Conservation (phyloP, 1,140 invertebrate genomes). For the Drosophila yakuba region DNA sequence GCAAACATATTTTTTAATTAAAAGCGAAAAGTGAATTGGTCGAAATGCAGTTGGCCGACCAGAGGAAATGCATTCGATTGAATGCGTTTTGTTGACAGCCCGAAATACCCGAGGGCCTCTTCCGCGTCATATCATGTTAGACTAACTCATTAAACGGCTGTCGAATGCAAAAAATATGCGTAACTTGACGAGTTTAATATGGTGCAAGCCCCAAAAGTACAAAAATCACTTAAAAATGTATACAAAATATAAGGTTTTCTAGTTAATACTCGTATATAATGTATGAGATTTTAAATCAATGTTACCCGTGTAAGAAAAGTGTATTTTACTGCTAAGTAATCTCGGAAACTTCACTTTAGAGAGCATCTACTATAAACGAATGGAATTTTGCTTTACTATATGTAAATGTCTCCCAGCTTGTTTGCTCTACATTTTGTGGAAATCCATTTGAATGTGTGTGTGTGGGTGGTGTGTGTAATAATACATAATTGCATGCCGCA, state of each 20-base stretch:
- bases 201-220: too few species aligned
- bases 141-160: constrained; percentile 32
- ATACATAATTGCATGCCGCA: constrained; percentile 33
- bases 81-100: constrained; percentile 42
- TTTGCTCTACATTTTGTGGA: constrained; percentile 40
- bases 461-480: constrained; percentile 27
- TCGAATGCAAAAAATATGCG: constrained; percentile 12
- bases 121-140: constrained; percentile 34
- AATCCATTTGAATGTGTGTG: constrained; percentile 4
- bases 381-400: constrained; percentile 43
- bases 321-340: not conserved
- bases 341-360: constrained; percentile 5
- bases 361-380: constrained; percentile 14
- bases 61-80: constrained; percentile 40
- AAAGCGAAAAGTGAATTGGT: constrained; percentile 25
- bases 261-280: too few species aligned
- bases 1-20: constrained; percentile 39
- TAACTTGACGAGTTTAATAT: constrained; percentile 5
- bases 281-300: too few species aligned
- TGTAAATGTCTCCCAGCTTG: constrained; percentile 42
- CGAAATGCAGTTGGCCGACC: constrained; percentile 20
- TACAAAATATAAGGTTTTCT: not conserved
- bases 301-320: too few species aligned
- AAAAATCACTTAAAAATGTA: not conserved
- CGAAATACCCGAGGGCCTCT: constrained; percentile 14